Percentiles rank a stretch among this genome's conserved stretches.
phyloP scores from a whole-genome alignment of 2,888 invertebrate genomes.

The Incurvaria masculella region DNA sequence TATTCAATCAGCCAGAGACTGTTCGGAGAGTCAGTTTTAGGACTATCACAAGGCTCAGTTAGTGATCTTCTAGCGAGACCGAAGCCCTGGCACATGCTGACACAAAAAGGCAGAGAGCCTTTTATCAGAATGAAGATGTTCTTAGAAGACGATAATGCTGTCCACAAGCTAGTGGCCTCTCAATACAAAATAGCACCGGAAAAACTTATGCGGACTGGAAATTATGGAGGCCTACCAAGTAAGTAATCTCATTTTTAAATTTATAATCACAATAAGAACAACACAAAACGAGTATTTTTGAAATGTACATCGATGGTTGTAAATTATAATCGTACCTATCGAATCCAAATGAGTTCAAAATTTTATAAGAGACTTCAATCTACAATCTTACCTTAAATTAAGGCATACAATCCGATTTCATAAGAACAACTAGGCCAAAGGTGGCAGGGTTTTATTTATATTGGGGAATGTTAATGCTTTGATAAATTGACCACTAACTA shows the following conservation, averaged over 20 bases:
- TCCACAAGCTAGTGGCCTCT: slow-evolving; percentile 92
- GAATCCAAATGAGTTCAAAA: no score
- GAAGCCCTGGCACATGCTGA: slow-evolving; percentile 99
- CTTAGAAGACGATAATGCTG: slow-evolving; percentile 92
- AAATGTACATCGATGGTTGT: no score
- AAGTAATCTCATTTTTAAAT: slow-evolving; percentile 52
- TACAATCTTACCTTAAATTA: no score
- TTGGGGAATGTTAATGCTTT: no score
- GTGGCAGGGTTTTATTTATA: background rate
- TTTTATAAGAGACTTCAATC: no score
- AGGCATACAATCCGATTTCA: no score
- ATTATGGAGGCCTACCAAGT: slow-evolving; percentile 83
- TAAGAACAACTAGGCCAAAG: no score
- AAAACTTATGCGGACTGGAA: slow-evolving; percentile 94
- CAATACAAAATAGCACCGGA: slow-evolving; percentile 98
- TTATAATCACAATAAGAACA: no score
- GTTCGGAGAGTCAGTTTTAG: slow-evolving; percentile 97
- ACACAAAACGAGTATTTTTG: no score
- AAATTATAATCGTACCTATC: no score
- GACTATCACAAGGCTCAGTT: slow-evolving; percentile 94
- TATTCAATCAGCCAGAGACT: slow-evolving; percentile 97
- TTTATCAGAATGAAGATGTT: slow-evolving; percentile 99
- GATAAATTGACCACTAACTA: background rate
- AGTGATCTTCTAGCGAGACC: slow-evolving; percentile 96
- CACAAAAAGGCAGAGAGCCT: slow-evolving; percentile 94